These are phyloP conservation scores for Trachelipus rathkii DNA, from an alignment of 1,140 invertebrate genomes.

Conservation along the genomic window DNA sequence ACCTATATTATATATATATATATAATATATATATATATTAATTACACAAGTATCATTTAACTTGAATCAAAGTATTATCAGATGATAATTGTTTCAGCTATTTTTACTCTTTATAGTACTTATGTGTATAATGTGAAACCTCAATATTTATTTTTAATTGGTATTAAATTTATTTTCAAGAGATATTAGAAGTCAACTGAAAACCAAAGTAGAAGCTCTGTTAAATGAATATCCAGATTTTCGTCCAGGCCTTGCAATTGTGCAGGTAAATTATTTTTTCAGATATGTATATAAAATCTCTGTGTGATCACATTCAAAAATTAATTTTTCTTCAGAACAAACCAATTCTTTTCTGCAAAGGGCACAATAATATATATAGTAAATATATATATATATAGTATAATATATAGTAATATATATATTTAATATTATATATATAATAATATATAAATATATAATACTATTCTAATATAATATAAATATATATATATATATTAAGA, in stretches of 20 bases:
- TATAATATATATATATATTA: not conserved
- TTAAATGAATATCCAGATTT: constrained; percentile 61
- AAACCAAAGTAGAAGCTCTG: constrained; percentile 53
- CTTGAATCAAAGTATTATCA: not conserved
- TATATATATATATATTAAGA: no score
- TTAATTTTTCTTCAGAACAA: not conserved
- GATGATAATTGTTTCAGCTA: not conserved
- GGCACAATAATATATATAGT: not conserved
- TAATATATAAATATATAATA: no score
- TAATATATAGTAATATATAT: no score
- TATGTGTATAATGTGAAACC: not conserved
- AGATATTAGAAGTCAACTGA: constrained; percentile 55
- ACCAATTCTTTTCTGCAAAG: not conserved
- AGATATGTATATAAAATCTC: not conserved
- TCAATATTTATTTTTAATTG: not conserved
- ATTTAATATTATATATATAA: no score
- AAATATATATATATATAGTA: constrained; percentile 7
- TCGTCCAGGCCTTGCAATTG: constrained; percentile 63
- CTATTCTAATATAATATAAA: no score
- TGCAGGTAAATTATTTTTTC: constrained; percentile 54
- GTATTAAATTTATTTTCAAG: constrained; percentile 21
- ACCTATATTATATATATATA: not conserved
- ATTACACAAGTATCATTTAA: not conserved
- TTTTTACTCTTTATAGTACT: not conserved
- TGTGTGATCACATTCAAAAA: not conserved